Evolutionary conservation across 2,797 vertebrate genomes (phyloP), one percentile per base, ranked within the genome.

Genomic region (Octomys mimax): DNA sequence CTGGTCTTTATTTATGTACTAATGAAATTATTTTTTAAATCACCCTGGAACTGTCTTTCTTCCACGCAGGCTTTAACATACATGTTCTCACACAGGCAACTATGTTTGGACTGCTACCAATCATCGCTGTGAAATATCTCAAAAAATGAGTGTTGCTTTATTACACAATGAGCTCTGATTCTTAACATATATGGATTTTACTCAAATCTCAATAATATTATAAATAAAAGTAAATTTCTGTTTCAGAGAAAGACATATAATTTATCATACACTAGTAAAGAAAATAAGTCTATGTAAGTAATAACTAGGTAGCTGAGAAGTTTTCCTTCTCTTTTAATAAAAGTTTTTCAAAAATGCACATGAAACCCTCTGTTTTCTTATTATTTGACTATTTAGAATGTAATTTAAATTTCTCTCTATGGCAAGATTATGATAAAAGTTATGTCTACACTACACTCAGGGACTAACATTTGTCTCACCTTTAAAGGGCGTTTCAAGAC

Each of bases 161-260:
- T 64, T 92, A 70, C 39, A 61, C 66, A n/a, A 87, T 82, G 36
- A 94, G 33, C 3, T 71, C 31, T 62, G 28, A 83, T 94, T 61
- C 21, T 39, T 75, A 83, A 36, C 24, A 96, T 66, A 66, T 77
- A 89, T 0, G 89, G 62, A 87, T 82, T 83, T 82, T 57, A 89
- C n/a, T 46, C 64, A 24, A 91, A 82, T 70, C 66, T 61, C 28
- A 92, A 46, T 46, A 92, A 61, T 54, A 94, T 31, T 83, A 86
- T 54, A 91, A 95, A 61, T 33, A 88, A 91, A 77, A 28, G 85
- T 59, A 87, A 89, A 77, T 79, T 91, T 91, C 26, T 13, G 94
- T 73, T 89, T 89, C 87, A 91, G 26, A 86, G n/a, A 12, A 94
- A 95, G 75, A 78, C 5, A 87, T 71, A 91, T 52, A 66, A 90